phyloP scores from a whole-genome alignment of 2,113 vertebrate genomes.

The Nestor notabilis region DNA sequence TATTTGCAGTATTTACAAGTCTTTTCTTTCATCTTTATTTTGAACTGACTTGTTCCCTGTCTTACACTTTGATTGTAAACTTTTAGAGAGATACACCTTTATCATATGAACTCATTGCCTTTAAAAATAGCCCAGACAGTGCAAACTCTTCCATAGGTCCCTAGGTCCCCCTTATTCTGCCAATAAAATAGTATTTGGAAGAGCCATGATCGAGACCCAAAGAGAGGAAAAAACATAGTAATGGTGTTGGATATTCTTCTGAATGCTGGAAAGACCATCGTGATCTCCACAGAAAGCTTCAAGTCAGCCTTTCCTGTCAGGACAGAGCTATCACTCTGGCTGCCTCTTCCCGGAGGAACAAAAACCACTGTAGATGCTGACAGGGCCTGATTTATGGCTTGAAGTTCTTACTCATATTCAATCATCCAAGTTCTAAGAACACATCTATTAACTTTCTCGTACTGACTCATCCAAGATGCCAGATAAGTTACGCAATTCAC shows the following conservation, averaged over 20 bases:
- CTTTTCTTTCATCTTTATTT: neutral
- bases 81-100: neutral
- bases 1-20: neutral
- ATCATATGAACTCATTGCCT: neutral
- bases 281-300: neutral
- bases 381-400: constrained; percentile 6
- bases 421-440: neutral
- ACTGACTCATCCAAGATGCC: neutral
- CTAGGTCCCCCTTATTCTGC: neutral
- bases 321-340: neutral
- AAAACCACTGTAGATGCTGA: neutral
- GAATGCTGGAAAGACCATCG: neutral
- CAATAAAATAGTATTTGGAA: neutral
- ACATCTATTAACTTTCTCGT: neutral
- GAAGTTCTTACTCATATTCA: neutral
- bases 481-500: neutral
- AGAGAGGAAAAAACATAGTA: fast-evolving
- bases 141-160: neutral
- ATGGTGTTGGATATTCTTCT: neutral
- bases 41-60: neutral
- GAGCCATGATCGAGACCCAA: neutral
- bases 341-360: neutral
- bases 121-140: neutral
- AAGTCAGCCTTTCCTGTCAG: neutral
- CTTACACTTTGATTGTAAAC: neutral